These are phyloP conservation scores for Amphipoea oculea DNA, from an alignment of 2,888 invertebrate species.

Conservation along the genomic window DNA sequence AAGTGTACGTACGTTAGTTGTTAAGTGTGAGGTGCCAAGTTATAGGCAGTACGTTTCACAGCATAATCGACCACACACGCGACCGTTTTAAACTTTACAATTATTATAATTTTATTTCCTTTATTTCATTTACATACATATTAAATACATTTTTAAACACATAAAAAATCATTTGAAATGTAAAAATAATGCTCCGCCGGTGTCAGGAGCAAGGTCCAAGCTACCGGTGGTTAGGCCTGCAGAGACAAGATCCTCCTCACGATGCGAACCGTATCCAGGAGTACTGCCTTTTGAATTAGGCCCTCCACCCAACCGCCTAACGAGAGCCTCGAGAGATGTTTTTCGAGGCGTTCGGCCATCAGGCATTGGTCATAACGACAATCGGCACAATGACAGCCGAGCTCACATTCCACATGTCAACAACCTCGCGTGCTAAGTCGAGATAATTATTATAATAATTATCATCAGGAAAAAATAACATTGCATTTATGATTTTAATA, in stretches of 20 bases:
- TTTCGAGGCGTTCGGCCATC: background rate
- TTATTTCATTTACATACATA: background rate
- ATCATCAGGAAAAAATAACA: too few species aligned
- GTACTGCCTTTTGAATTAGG: too few species aligned
- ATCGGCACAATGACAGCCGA: background rate
- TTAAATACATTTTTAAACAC: background rate
- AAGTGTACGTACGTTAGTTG: background rate
- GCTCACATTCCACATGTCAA: background rate
- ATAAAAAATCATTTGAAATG: too few species aligned
- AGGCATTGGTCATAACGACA: background rate
- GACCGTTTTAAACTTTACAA: slow-evolving; percentile 15
- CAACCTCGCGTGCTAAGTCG: background rate
- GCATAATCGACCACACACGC: slow-evolving; percentile 46
- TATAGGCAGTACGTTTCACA: slow-evolving; percentile 36
- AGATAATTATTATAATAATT: background rate
- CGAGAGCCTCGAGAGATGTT: background rate
- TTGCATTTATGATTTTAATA: background rate
- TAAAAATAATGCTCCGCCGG: too few species aligned
- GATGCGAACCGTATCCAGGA: too few species aligned
- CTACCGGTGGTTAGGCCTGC: background rate
- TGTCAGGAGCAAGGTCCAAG: background rate
- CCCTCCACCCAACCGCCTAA: too few species aligned
- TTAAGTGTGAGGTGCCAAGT: slow-evolving; percentile 33
- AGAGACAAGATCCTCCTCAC: too few species aligned
- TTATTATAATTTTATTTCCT: slow-evolving; percentile 5